These are phyloP conservation scores for Villa cingulata DNA, from an alignment of 2,888 invertebrate genomes.

Conservation along the genomic window DNA sequence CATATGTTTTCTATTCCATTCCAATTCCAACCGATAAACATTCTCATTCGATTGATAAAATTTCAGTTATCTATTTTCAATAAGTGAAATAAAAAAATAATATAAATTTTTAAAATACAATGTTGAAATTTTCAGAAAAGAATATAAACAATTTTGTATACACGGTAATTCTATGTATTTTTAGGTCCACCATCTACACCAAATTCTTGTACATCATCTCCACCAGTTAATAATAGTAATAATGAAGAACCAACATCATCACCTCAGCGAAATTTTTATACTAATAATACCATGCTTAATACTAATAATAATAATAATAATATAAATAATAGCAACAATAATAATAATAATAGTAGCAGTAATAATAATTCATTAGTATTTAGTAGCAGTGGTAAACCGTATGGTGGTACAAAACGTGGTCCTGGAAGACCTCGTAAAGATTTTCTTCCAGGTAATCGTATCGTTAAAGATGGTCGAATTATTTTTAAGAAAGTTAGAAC, in stretches of 20 bases:
- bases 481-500: conserved; percentile 28
- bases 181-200: conserved; percentile 50
- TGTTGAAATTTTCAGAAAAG: no score
- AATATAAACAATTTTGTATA: no score
- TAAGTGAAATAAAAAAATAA: no score
- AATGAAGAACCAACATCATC: conserved; percentile 47
- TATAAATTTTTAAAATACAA: no score
- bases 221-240: conserved; percentile 36
- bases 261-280: conserved; percentile 23
- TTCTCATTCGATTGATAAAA: no score
- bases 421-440: conserved; percentile 71
- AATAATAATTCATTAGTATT: conserved; percentile 6
- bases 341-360: background rate
- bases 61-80: no score
- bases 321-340: no score
- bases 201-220: conserved; percentile 48
- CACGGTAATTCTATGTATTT: background rate
- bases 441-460: conserved; percentile 9
- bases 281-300: background rate
- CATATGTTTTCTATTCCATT: no score
- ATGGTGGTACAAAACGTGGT: conserved; percentile 45
- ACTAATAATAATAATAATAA: no score
- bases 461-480: conserved; percentile 7
- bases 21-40: no score
- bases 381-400: conserved; percentile 12